Evolutionary conservation across 2,113 vertebrate species (phyloP).

Genomic region (Phalacrocorax brasilianus): DNA sequence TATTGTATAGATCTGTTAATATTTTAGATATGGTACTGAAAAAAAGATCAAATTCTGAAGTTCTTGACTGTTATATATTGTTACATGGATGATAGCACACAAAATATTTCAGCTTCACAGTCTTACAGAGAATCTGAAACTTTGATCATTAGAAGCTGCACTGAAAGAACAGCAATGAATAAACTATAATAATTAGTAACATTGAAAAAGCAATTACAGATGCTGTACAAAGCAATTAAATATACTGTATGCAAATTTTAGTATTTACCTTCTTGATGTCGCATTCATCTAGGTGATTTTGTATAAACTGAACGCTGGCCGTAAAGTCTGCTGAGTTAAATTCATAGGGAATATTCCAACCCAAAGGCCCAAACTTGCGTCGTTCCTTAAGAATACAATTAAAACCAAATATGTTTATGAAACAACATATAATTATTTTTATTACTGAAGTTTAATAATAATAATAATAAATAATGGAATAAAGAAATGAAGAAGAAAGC

Average conservation of each 20-base stretch:
- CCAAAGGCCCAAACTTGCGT: slow-evolving; percentile 79
- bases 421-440: background rate
- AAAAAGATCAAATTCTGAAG: background rate
- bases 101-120: background rate
- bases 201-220: background rate
- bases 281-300: slow-evolving; percentile 79
- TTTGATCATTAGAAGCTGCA: background rate
- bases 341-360: slow-evolving; percentile 83
- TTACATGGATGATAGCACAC: background rate
- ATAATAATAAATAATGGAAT: background rate
- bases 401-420: background rate
- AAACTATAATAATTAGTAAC: background rate
- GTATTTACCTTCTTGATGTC: slow-evolving; percentile 77
- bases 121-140: background rate
- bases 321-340: slow-evolving; percentile 80
- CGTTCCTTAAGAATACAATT: slow-evolving; percentile 71
- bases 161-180: background rate
- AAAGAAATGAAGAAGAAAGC: background rate
- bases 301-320: slow-evolving; percentile 79
- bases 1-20: background rate
- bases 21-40: background rate
- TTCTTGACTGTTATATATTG: background rate
- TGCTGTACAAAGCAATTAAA: background rate
- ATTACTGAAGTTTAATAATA: background rate
- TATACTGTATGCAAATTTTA: background rate